A percentile compares a stretch with the other conserved stretches of the same genome.
Evolutionary conservation across 2,113 vertebrate species (phyloP).

Genomic region (Gadus chalcogrammus): DNA sequence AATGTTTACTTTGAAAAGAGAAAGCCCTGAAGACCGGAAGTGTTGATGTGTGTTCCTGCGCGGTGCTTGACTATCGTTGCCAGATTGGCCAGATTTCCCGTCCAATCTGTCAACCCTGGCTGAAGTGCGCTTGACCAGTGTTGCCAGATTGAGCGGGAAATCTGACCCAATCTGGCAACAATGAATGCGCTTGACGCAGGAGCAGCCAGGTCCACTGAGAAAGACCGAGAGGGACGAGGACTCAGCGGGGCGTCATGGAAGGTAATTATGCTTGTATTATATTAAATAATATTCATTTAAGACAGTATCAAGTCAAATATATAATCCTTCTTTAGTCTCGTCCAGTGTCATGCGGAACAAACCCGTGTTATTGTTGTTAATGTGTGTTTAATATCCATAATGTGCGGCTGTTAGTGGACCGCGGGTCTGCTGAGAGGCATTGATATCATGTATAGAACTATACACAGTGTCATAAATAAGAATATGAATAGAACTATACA

Average conservation of each 20-base stretch:
- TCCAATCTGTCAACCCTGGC: no score
- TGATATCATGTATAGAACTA: not conserved
- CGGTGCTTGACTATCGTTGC: no score
- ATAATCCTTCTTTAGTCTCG: not conserved
- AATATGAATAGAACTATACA: not conserved
- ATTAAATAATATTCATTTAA: not conserved
- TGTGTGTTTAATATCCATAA: conserved; percentile 11
- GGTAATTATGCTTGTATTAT: conserved; percentile 27
- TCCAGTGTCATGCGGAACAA: not conserved
- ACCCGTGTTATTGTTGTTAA: not conserved
- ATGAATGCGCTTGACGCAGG: no score
- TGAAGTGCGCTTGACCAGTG: no score
- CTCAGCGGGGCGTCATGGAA: conserved; percentile 5
- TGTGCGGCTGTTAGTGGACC: conserved; percentile 38
- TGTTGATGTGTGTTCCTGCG: no score
- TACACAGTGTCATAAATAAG: not conserved
- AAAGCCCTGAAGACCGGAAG: no score
- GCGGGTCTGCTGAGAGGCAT: not conserved
- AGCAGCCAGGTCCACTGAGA: not conserved
- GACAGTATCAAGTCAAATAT: not conserved
- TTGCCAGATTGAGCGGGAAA: no score
- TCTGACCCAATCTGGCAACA: no score
- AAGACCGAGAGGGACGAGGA: conserved; percentile 28
- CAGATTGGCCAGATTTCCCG: no score
- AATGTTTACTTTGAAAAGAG: no score